Evolutionary conservation across 2,888 invertebrate species (phyloP), one percentile per base, ranked within the genome.

Genomic region (Tineola bisselliella): DNA sequence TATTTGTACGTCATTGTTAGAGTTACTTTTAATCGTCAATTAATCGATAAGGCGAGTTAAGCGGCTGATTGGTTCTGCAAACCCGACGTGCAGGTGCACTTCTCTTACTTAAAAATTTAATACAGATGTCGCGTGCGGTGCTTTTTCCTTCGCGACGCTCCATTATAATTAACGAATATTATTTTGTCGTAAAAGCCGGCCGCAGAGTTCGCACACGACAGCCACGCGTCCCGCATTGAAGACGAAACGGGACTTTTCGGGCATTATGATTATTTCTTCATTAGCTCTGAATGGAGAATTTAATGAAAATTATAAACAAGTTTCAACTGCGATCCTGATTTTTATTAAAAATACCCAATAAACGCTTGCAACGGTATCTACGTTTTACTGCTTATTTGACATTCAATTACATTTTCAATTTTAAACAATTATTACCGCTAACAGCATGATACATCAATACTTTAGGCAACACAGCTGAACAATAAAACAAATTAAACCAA

Each of bases 141-240:
- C 74, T 75, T 83, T 81, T 81, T 83, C 81, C 77, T 77, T 72
- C 69, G 70, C 75, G 73, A 79, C 76, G 77, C 79, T 77, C 75
- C 81, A 80, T 80, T 83, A 82, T 82, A 84, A 86, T 84, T 84
- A 83, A 84, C 79, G 79, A 79, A 79, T 81, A 83, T 83, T 82
- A 84, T 83, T 83, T 82, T 80, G 79, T 79, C 82, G 80, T 84
- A 84, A 84, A 83, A 77, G 18, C 25, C 18, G 56, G 48, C 48
- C 13, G 38, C 11, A 10, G 48, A 48, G 48, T 18, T 15, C 25
- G 54, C 54, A 54, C 25, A 25, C 54, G 54, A 18, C 31, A 31
- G 58, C 58, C 58, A 58, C 58, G 58, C 58, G 58, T 54, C 58
- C 17, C 67, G 68, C 69, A 71, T 70, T 66, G 66, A 64, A 68